Conservation (phyloP, 1,140 invertebrate genomes). For the Amyelois transitella region DNA sequence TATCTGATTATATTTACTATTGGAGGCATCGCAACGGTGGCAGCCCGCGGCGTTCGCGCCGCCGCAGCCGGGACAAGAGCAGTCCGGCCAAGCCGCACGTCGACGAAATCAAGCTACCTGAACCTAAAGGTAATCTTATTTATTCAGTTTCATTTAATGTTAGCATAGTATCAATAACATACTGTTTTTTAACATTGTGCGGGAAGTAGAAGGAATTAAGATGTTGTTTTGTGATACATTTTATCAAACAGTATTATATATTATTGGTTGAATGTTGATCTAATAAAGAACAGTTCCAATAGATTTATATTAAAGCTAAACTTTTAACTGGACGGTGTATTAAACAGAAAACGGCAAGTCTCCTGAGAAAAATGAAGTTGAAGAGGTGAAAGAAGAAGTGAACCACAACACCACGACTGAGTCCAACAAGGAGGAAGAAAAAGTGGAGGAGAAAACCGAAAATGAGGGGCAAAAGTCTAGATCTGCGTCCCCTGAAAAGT, state of each 20-base stretch:
- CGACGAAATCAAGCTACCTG: slow-evolving; percentile 52
- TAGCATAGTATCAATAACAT: neutral
- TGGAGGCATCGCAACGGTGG: slow-evolving; percentile 57
- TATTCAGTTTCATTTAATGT: neutral
- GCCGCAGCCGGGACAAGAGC: slow-evolving; percentile 49
- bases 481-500: slow-evolving; percentile 58
- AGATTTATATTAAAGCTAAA: neutral
- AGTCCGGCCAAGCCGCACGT: slow-evolving; percentile 42
- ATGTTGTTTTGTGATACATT: too few species aligned
- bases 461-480: slow-evolving; percentile 42
- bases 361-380: slow-evolving; percentile 67
- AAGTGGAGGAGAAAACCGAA: slow-evolving; percentile 12
- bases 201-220: too few species aligned
- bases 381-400: slow-evolving; percentile 42
- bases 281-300: too few species aligned
- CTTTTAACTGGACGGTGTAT: neutral
- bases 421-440: slow-evolving; percentile 5
- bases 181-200: too few species aligned
- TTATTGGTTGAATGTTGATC: neutral
- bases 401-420: slow-evolving; percentile 33
- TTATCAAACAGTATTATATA: too few species aligned
- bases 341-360: slow-evolving; percentile 64
- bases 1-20: slow-evolving; percentile 1
- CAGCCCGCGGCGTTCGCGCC: slow-evolving; percentile 51
- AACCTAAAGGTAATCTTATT: slow-evolving; percentile 44